Base-by-base conservation (phyloP, 2,888 invertebrate species). In the Rugalucina vietnamica region DNA sequence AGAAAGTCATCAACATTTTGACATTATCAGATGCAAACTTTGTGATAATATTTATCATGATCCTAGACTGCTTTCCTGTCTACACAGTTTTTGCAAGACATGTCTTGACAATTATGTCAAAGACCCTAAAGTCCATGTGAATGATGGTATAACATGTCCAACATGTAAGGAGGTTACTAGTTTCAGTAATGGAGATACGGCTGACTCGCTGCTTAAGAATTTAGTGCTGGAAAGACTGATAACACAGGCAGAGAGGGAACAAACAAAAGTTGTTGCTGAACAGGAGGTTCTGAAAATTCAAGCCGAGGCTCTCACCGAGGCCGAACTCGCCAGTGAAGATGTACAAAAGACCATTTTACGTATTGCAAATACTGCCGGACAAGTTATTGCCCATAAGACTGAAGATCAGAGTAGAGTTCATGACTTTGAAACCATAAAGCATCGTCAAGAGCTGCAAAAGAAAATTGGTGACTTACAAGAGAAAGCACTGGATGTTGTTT, bases 51-150 rank as follows among this genome's bases (percentile, higher is more conserved):
- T 91, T 1, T 93, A 90, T 81, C 86, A 88, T 73, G 87, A 90
- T 49, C 92, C 93, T 0, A 91, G 92, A 74, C 69, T 93, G 27
- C 87, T 93, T 43, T 88, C 90, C 0, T 93, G 93, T 78, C 89
- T 93, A 37, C 93, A 93, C 86, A 93, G 91, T 37, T 93, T 92
- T 84, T 93, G 93, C 80, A 82, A 43, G 21, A 74, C 76, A 10
- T 93, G 93, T 81, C 84, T 93, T 32, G 79, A 89, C 10, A 80
- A 81, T 5, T 90, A 90, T 37, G 76, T 90, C 21, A 29, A 36
- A 24, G 32, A 43, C 50, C 71, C 18, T 70, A 21, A 32, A 29
- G 24, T 18, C 10, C 29, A 69, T 4, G 74, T 79, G 5, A 78
- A 76, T 1, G 34, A 72, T 8, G 18, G 32, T 29, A 79, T 82